Conservation (phyloP, 2,797 vertebrate genomes). For the Botia almorhae region DNA sequence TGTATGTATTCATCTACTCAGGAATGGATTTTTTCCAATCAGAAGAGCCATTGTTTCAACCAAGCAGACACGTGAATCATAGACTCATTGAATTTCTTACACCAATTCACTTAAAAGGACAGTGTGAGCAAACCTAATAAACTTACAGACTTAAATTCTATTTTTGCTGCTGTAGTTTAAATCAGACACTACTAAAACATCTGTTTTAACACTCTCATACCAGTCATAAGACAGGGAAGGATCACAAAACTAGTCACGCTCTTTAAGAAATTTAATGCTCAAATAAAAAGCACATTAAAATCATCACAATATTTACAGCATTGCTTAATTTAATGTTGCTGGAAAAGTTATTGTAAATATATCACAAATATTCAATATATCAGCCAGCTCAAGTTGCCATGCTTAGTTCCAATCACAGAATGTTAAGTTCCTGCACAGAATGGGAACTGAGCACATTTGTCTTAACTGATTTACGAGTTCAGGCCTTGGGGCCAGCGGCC, state of each 20-base stretch:
- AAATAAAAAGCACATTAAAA: slow-evolving; percentile 6
- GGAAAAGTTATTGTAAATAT: not conserved
- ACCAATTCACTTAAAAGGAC: too few relatives aligned
- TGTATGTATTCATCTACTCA: too few relatives aligned
- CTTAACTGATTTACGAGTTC: slow-evolving; percentile 8
- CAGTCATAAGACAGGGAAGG: not conserved
- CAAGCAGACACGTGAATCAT: too few relatives aligned
- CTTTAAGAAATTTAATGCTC: not conserved
- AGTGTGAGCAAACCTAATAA: not conserved
- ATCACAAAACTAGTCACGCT: not conserved
- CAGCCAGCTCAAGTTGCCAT: not conserved
- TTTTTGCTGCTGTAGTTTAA: not conserved
- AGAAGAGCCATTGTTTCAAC: too few relatives aligned
- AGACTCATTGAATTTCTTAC: too few relatives aligned
- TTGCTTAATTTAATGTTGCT: not conserved
- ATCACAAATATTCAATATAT: not conserved
- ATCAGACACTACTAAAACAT: not conserved
- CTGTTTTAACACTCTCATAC: not conserved
- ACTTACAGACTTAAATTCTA: not conserved
- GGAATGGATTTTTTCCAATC: too few relatives aligned
- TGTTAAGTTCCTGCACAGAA: not conserved
- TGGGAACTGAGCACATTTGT: not conserved
- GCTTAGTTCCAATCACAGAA: not conserved
- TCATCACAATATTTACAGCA: not conserved
- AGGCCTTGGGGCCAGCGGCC: not conserved